Evolutionary conservation across 2,113 vertebrate genomes (phyloP), one percentile per base, ranked within the genome.

Genomic region (Platichthys stellatus): DNA sequence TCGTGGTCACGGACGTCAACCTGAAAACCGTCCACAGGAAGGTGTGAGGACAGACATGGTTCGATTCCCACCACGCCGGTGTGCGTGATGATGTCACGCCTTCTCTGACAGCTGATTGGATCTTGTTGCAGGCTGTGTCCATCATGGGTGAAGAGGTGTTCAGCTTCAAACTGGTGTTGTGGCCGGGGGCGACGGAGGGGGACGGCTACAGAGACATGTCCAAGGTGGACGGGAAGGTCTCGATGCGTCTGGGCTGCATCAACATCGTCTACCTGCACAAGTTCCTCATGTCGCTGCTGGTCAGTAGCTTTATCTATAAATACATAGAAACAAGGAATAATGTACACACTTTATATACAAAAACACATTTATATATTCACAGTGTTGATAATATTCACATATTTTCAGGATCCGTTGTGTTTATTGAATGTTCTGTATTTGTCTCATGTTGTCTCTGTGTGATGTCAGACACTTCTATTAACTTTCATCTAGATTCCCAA

Each of bases 71-170:
- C 17, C 45, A 17, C 12, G 15, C 45, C 0, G 18, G 47, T 51
- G 20, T n/a, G 20, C 2, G 20, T 21, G 51, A 54, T 54, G 51
- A 54, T n/a, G 20, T 21, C 51, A 54, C 51, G n/a, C 20, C 7
- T n/a, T 9, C 5, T 20, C 51, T 54, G 51, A 54, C 18, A 21
- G 51, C 18, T 10, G 20, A 51, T 51, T 51, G 47, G 47, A 2
- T 54, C 51, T 54, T 2, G 18, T 54, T 54, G 51, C 45, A 99
- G 98, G 97, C 94, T 0, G 96, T 99, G 69, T 99, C 97, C 60
- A 98, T 99, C 76, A 77, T 98, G 86, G 97, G 96, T 43, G 96
- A 98, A 86, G 98, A 99, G 92, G 97, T 99, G 83, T 99, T 99
- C 88, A 97, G 94, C 90, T 98, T 99, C 82, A 95, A 94, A 67